Evolutionary conservation across 2,888 invertebrate genomes (phyloP).

Genomic region (Ctena decussata): DNA sequence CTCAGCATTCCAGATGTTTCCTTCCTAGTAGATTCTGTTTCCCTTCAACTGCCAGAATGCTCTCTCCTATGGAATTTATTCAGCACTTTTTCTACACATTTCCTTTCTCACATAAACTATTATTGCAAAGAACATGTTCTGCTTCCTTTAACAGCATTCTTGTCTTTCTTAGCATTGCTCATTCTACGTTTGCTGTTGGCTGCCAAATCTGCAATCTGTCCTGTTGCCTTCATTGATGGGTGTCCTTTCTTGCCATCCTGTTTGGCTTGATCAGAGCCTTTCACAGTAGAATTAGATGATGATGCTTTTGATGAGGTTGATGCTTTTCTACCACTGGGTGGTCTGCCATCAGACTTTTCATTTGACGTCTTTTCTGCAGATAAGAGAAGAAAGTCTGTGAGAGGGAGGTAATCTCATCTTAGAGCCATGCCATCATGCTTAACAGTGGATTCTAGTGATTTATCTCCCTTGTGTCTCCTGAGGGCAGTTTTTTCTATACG

Average conservation of each 20-base stretch:
- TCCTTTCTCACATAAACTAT: neutral
- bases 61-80: too few species aligned
- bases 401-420: neutral
- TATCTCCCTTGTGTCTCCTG: too few species aligned
- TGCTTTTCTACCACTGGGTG: neutral
- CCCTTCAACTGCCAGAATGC: too few species aligned
- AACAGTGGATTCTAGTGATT: too few species aligned
- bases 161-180: neutral
- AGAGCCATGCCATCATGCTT: too few species aligned
- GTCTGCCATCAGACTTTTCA: neutral
- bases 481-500: too few species aligned
- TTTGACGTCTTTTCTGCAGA: neutral
- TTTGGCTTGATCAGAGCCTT: neutral
- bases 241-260: neutral
- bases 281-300: neutral
- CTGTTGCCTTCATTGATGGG: neutral
- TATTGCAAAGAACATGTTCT: neutral
- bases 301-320: neutral
- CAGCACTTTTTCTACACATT: too few species aligned
- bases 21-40: too few species aligned
- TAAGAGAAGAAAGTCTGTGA: neutral
- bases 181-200: neutral
- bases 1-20: too few species aligned
- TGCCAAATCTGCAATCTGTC: neutral
- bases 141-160: neutral